Percentiles rank a stretch among this genome's conserved stretches.
These are phyloP conservation scores for Drosophila sordidula DNA, from an alignment of 2,888 invertebrate species.

Conservation along the genomic window DNA sequence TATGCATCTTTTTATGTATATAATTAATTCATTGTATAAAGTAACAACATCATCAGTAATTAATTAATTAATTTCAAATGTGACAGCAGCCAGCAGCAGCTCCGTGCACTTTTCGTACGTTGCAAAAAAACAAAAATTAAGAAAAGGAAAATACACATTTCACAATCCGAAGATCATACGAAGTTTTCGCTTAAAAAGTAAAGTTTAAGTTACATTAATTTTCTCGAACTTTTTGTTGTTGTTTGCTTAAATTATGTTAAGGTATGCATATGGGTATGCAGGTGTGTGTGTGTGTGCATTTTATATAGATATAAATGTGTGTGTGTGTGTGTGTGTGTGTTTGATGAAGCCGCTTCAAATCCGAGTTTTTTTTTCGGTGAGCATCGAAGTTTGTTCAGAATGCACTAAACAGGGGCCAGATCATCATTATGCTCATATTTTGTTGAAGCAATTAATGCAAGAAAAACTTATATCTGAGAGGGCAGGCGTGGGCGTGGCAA, in stretches of 20 bases:
- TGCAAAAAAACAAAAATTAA: slow-evolving; percentile 30
- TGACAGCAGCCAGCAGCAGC: slow-evolving; percentile 54
- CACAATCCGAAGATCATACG: slow-evolving; percentile 61
- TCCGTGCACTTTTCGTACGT: slow-evolving; percentile 52
- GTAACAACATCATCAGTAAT: slow-evolving; percentile 75
- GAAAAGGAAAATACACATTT: slow-evolving; percentile 63
- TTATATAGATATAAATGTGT: slow-evolving; percentile 9
- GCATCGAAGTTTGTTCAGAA: slow-evolving; percentile 77
- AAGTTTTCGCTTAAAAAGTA: slow-evolving; percentile 48
- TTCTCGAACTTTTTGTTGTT: slow-evolving; percentile 34
- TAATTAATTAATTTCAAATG: slow-evolving; percentile 61
- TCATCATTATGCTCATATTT: background rate
- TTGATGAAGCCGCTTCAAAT: slow-evolving; percentile 51
- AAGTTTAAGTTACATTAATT: slow-evolving; percentile 36
- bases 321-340: slow-evolving; percentile 13
- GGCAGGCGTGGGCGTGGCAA: slow-evolving; percentile 94
- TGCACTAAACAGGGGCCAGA: slow-evolving; percentile 39
- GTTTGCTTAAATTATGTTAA: slow-evolving; percentile 29
- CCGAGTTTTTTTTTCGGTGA: slow-evolving; percentile 50
- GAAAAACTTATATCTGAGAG: slow-evolving; percentile 89
- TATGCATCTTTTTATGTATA: slow-evolving; percentile 31
- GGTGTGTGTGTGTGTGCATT: slow-evolving; percentile 3
- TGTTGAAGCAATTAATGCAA: background rate
- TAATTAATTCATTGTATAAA: slow-evolving; percentile 64
- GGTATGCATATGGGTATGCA: slow-evolving; percentile 24